Evolutionary conservation across 2,797 vertebrate species (phyloP), one percentile per base, ranked within the genome.

Genomic region (Hippocampus kuda): DNA sequence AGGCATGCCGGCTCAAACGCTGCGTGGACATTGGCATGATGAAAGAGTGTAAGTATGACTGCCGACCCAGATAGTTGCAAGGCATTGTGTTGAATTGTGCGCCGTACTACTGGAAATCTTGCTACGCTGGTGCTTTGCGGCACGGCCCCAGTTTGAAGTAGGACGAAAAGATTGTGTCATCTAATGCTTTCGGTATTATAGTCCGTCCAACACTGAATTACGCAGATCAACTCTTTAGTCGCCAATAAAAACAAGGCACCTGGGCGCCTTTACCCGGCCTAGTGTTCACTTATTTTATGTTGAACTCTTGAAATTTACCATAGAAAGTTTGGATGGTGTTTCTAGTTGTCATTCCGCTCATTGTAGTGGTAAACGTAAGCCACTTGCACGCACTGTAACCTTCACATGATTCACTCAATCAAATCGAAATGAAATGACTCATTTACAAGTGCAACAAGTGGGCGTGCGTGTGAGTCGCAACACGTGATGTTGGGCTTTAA

Each of bases 1-100:
- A 99, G 88, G 92, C 96, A 62, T 99, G 96, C 80, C 88, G 96
- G 27, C 94, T 98, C 73, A 96, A 95, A 69, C 96, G 95, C 85
- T 99, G 89, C 59, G 86, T 90, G 83, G 89, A 90, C 83, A 90
- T 90, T 69, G 89, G 89, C 84, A 90, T 90, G 89, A 90, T 90
- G 89, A 90, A 90, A 84, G 89, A 98, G 80, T 98, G 95, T 98
- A 90, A 97, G 97, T 96, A 92, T 24, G 91, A 91, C 71, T 68
- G 68, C 44, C 75, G 68, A 86, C 69, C 71, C 26, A 27, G 26
- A 62, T 75, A 68, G 77, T 68, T 70, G 71, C 20, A 71, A 64
- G 49, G 38, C 48, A 65, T 41, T 26, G 42, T 10, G 48, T 4
- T 42, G 30, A 65, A 53, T 18, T 49, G 15, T 11, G 48, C 27